Percentiles rank a stretch among this genome's conserved stretches.
phyloP scores from a whole-genome alignment of 2,888 invertebrate species.

The Anoplius nigerrimus region DNA sequence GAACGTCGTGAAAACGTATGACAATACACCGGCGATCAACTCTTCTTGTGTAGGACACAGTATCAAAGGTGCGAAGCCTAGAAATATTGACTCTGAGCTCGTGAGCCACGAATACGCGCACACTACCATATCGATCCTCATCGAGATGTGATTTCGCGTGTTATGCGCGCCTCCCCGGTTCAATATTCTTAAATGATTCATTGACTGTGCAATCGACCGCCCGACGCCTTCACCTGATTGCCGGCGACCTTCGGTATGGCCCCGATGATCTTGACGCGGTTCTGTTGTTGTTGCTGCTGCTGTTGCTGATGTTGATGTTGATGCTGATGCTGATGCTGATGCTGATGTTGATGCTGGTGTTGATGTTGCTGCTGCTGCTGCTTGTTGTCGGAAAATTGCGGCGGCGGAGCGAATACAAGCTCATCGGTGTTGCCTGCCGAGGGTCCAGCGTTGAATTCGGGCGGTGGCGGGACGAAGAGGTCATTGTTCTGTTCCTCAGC shows the following conservation, averaged over 20 bases:
- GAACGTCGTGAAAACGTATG: neutral
- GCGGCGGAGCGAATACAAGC: conserved; percentile 88
- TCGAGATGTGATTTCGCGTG: neutral
- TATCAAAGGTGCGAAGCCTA: conserved; percentile 30
- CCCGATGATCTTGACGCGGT: conserved; percentile 87
- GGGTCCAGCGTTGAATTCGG: conserved; percentile 77
- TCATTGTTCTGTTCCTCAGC: conserved; percentile 82
- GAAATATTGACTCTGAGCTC: conserved; percentile 45
- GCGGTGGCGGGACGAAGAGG: conserved; percentile 79
- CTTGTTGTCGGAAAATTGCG: conserved; percentile 89
- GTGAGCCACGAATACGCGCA: conserved; percentile 22
- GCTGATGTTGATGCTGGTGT: no score
- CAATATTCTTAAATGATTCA: conserved; percentile 48
- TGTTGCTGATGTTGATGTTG: conserved; percentile 63
- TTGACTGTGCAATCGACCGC: conserved; percentile 76
- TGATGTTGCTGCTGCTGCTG: conserved; percentile 61
- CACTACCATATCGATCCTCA: conserved; percentile 4
- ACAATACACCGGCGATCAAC: conserved; percentile 12
- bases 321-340: no score
- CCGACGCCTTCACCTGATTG: conserved; percentile 73
- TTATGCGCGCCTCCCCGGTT: neutral
- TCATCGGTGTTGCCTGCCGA: conserved; percentile 76
- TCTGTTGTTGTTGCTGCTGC: conserved; percentile 63
- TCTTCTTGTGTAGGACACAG: conserved; percentile 17
- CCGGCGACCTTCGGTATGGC: conserved; percentile 83